Evolutionary conservation across 2,888 invertebrate genomes (phyloP), one percentile per base, ranked within the genome.

Genomic region (Pemphredon lugubris): DNA sequence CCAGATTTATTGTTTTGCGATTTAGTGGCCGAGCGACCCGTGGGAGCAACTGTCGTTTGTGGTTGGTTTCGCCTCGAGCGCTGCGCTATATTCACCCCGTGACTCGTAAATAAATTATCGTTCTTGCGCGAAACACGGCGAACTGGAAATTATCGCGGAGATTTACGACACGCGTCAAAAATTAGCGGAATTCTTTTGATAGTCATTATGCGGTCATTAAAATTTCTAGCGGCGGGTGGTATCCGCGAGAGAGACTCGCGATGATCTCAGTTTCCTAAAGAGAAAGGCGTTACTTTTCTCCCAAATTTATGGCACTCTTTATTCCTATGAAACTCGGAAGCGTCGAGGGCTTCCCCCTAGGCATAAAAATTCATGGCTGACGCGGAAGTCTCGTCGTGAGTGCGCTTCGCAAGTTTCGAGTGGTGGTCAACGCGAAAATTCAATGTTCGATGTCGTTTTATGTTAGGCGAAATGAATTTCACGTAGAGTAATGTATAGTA

Each of bases 1-100:
- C 70, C 77, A 80, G 86, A 89, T 89, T 89, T 89, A 89, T 89
- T 85, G 89, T 88, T 88, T 86, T 82, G 84, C 84, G 85, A 87
- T 88, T 88, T 86, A 86, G 85, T 82, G 87, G 84, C 83, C 78
- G 69, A 57, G 55, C 72, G 76, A 74, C 74, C 76, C 82, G 81
- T 82, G 78, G 79, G 82, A 81, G 81, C 71, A 64, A 70, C 44
- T 40, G 50, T 42, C 59, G 59, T 42, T 18, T 58, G 70, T 51
- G 72, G 69, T 70, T 50, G 65, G 39, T 44, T 30, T 26, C 30
- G 32, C 23, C 11, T 20, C 9, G 39, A 21, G 45, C 16, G n/a
- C 23, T 9, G 9, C 47, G 26, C 57, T 26, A 1, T 20, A 34
- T 57, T 54, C 66, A 23, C 45, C 58, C 37, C 34, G 21, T 7